Conservation (phyloP, 2,888 invertebrate species). For the Cheiracanthium punctorium region DNA sequence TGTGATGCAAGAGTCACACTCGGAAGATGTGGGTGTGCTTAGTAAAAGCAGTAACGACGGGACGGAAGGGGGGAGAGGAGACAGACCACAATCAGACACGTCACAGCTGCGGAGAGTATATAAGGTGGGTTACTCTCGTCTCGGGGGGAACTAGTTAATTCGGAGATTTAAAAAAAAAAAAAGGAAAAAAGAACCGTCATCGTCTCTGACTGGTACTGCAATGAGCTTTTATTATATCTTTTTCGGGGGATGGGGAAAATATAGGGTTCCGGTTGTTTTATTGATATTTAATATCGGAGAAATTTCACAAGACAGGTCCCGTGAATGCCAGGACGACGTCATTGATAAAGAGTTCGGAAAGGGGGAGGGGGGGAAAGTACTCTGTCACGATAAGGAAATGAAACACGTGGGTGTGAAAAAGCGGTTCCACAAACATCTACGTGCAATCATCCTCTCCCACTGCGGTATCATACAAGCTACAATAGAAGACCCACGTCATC, state of each 20-base stretch:
- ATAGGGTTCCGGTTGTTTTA: neutral
- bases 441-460: neutral
- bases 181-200: neutral
- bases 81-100: slow-evolving; percentile 8
- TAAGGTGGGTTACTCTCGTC: slow-evolving; percentile 2
- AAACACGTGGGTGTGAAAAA: neutral
- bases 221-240: neutral
- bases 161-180: neutral
- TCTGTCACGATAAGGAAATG: too few species aligned
- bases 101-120: neutral
- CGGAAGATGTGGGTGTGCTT: slow-evolving; percentile 1
- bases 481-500: too few species aligned
- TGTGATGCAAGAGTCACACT: slow-evolving; percentile 1
- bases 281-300: neutral
- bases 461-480: too few species aligned
- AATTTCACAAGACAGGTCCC: neutral
- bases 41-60: neutral
- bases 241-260: neutral
- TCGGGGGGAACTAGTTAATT: slow-evolving; percentile 8
- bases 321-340: neutral
- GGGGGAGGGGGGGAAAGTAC: neutral
- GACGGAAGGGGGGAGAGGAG: too few species aligned
- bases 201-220: neutral
- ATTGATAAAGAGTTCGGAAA: neutral
- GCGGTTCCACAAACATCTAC: neutral